Evolutionary conservation across 2,113 vertebrate genomes (phyloP), one percentile per base, ranked within the genome.

Genomic region (Dasyprocta punctata): DNA sequence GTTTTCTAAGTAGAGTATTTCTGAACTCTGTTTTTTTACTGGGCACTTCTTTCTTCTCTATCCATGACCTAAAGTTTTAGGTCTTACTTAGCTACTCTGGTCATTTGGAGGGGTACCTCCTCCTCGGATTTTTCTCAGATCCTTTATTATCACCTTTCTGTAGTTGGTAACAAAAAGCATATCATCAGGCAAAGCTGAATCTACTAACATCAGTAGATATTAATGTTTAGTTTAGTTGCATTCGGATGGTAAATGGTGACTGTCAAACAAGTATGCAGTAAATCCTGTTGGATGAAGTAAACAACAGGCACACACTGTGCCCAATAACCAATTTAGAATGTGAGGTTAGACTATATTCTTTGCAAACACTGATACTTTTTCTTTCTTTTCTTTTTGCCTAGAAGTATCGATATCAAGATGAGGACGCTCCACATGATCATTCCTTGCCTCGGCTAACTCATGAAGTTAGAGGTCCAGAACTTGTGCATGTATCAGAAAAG

Each of bases 391-490:
- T 95, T 94, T 94, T 96, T 69, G 83, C 86, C 94, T 83, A 99
- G 99, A 99, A 99, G 98, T 99, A 99, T 97, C 99, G 99, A 73
- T 99, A 99, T 98, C 99, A 99, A 98, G 99, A 99, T 99, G 99
- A 99, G 58, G 99, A 99, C 0, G 99, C 98, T 11, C 99, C 99
- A 63, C 99, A 99, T 0, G 99, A 99, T 98, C 99, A 99, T 97
- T 99, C 99, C 65, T 99, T 99, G 98, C 99, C 99, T 96, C 99
- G 99, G 91, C 98, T 99, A 97, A 99, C 99, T 91, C 99, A 99
- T 0, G 99, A 99, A 98, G 98, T 99, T 82, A 99, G 99, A 91
- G 99, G 99, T 13, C 99, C 99, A 0, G 99, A 99, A 97, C 99
- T 99, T 6, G 99, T 99, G 97, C 99, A 99, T 0, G 99, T 99